A percentile compares a stretch with the other conserved stretches of the same genome.
Evolutionary conservation across 2,113 vertebrate genomes (phyloP).

Genomic region (Nematolebias whitei): DNA sequence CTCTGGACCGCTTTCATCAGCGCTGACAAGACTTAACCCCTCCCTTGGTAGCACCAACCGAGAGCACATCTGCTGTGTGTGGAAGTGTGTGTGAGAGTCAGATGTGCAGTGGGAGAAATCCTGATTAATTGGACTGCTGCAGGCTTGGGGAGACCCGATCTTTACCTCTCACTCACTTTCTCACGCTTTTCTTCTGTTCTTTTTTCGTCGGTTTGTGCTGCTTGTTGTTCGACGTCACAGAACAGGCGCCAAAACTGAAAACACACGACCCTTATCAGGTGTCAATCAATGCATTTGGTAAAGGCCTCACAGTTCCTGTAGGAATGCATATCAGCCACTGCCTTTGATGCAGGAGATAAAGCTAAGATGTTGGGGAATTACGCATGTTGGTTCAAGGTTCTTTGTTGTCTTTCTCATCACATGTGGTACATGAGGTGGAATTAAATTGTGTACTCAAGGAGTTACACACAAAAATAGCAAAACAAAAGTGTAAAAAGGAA

Average conservation of each 20-base stretch:
- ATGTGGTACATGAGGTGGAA: too few species aligned
- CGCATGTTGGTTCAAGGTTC: too few species aligned
- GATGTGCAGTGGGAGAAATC: conserved; percentile 62
- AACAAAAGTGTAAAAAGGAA: too few species aligned
- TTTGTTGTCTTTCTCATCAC: too few species aligned
- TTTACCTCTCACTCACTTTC: conserved; percentile 15
- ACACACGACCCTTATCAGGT: not conserved
- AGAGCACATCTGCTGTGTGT: conserved; percentile 61
- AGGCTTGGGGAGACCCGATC: conserved; percentile 66
- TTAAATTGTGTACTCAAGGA: too few species aligned
- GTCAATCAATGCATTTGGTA: not conserved
- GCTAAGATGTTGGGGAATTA: too few species aligned
- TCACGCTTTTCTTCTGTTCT: conserved; percentile 20
- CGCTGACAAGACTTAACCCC: conserved; percentile 45
- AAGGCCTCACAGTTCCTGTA: too few species aligned
- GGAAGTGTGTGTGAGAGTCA: conserved; percentile 42
- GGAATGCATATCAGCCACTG: too few species aligned
- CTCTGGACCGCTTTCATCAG: conserved; percentile 52
- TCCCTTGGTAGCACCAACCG: conserved; percentile 46
- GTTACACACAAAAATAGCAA: too few species aligned
- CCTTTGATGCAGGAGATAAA: too few species aligned
- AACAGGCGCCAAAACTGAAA: not conserved
- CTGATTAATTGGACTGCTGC: conserved; percentile 76
- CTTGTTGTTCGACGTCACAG: conserved; percentile 17
- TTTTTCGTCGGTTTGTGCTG: not conserved